These are phyloP conservation scores for Drosophila nigricruria DNA, from an alignment of 2,888 invertebrate species.

Conservation along the genomic window DNA sequence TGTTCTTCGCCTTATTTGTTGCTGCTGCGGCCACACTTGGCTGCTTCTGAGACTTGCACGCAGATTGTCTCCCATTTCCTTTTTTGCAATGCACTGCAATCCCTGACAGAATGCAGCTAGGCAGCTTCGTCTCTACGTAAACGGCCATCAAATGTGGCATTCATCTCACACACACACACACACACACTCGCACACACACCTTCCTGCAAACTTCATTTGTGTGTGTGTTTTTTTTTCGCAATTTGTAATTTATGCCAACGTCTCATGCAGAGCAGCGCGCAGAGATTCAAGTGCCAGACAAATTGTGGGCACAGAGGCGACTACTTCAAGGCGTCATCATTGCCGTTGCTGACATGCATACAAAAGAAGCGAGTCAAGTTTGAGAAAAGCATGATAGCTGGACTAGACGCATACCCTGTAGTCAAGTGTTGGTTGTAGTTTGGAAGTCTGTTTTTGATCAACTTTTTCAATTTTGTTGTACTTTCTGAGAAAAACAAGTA, in stretches of 20 bases:
- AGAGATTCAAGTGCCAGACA: conserved; percentile 67
- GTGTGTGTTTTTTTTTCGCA: conserved; percentile 40
- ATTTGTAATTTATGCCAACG: conserved; percentile 75
- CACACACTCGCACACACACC: conserved; percentile 10
- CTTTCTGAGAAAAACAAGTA: too few relatives aligned
- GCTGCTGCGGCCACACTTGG: conserved; percentile 66
- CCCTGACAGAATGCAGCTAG: conserved; percentile 68
- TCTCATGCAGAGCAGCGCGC: conserved; percentile 49
- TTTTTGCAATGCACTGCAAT: conserved; percentile 50
- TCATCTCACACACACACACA: conserved; percentile 42
- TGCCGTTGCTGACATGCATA: conserved; percentile 54
- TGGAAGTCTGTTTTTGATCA: too few relatives aligned
- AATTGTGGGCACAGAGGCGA: conserved; percentile 56
- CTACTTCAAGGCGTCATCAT: conserved; percentile 51
- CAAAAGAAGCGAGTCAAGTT: conserved; percentile 43
- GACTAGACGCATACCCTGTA: conserved; percentile 26
- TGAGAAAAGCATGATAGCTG: too few relatives aligned
- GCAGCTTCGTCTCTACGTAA: conserved; percentile 58
- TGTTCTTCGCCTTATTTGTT: background rate
- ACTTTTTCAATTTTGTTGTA: too few relatives aligned
- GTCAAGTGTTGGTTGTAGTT: background rate
- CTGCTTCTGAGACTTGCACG: conserved; percentile 33
- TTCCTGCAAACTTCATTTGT: conserved; percentile 53
- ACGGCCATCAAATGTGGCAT: conserved; percentile 64
- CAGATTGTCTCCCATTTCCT: conserved; percentile 42